phyloP scores from a whole-genome alignment of 2,113 vertebrate genomes.

The Rhynchomys soricoides region DNA sequence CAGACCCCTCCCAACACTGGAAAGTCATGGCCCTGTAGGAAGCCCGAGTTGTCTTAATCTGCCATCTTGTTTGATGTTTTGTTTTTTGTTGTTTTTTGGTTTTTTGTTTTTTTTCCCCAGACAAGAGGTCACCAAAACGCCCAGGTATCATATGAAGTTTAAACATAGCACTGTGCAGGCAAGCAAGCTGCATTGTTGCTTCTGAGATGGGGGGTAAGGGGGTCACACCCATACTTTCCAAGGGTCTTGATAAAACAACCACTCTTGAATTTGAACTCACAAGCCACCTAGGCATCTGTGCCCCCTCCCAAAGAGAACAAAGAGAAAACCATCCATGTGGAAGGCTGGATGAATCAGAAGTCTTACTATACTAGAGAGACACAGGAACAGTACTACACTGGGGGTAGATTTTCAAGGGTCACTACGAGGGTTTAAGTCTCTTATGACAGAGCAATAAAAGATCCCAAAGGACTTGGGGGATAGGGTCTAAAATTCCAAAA shows the following conservation, averaged over 20 bases:
- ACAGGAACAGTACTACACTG: not conserved
- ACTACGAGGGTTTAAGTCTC: not conserved
- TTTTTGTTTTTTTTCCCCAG: not conserved
- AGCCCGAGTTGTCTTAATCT: not conserved
- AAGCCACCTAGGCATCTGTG: not conserved
- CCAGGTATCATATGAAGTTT: not conserved
- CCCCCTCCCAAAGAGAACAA: rapidly evolving
- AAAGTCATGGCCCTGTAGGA: not conserved
- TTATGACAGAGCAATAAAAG: not conserved
- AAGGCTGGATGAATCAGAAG: not conserved
- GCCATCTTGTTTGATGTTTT: not conserved
- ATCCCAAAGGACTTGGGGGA: not conserved
- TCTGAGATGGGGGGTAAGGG: rapidly evolving
- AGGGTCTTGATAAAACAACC: not conserved
- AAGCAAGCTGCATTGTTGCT: not conserved
- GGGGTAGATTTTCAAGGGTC: not conserved
- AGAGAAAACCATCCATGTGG: not conserved
- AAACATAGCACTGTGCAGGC: not conserved
- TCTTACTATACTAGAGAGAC: not conserved
- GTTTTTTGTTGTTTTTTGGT: not conserved
- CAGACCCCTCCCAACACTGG: not conserved
- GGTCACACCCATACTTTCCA: not conserved
- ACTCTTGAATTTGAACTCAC: not conserved
- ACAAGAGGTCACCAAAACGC: not conserved
- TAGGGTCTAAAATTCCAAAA: not conserved